Percentiles rank a stretch among this genome's conserved stretches.
phyloP scores from a whole-genome alignment of 2,797 vertebrate species.

The Chanos chanos region DNA sequence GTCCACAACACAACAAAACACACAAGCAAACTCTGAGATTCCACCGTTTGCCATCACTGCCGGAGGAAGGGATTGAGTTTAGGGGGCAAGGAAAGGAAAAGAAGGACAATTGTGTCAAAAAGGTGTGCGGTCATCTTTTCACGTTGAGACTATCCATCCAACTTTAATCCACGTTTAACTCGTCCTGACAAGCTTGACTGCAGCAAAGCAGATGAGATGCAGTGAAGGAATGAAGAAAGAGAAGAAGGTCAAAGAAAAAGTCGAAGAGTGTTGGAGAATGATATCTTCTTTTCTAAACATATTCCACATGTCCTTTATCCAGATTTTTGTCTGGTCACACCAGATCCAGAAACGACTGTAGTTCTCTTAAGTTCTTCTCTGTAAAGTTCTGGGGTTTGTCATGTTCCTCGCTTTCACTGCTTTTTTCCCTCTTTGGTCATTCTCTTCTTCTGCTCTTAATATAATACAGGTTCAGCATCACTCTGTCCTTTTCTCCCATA shows the following conservation, averaged over 20 bases:
- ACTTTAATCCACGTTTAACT: too few species aligned
- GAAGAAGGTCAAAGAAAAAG: too few species aligned
- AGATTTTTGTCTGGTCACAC: too few species aligned
- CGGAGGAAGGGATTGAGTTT: too few species aligned
- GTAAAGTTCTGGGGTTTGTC: too few species aligned
- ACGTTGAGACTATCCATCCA: too few species aligned
- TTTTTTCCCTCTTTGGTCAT: neutral
- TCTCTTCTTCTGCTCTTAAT: slow-evolving; percentile 23
- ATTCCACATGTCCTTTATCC: too few species aligned
- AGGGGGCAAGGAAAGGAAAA: slow-evolving; percentile 30
- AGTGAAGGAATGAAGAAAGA: slow-evolving; percentile 4
- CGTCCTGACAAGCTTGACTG: neutral
- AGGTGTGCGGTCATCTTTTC: neutral
- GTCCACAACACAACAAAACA: slow-evolving; percentile 63
- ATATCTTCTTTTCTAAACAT: too few species aligned
- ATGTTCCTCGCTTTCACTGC: slow-evolving; percentile 15
- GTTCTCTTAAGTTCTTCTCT: too few species aligned
- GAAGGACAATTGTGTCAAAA: neutral
- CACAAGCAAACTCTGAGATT: slow-evolving; percentile 62
- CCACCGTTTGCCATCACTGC: slow-evolving; percentile 67
- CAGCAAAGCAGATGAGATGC: slow-evolving; percentile 45
- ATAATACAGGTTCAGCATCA: slow-evolving; percentile 4
- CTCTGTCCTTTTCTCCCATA: slow-evolving; percentile 18
- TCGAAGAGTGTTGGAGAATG: too few species aligned
- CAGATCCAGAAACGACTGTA: too few species aligned